Evolutionary conservation across 53 echinoderm and acorn worm species (phyloP).

Genomic region (Antedon mediterranea): DNA sequence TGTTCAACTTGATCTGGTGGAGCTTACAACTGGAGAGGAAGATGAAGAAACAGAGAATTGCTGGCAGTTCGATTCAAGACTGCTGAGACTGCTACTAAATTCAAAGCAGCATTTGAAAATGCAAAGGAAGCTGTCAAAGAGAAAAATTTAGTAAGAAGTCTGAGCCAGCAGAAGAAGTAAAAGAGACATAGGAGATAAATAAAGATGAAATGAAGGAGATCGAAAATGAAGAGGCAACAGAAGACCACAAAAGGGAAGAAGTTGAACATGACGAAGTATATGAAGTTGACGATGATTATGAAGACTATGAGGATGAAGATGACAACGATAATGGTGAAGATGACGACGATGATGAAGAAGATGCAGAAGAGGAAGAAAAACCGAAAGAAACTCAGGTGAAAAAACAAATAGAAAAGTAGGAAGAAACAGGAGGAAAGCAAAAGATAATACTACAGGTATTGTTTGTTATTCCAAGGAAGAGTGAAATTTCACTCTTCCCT

Average conservation of each 20-base stretch:
- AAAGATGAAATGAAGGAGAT: neutral
- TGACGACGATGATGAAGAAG: neutral
- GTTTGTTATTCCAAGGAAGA: too few relatives aligned
- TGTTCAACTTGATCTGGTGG: neutral
- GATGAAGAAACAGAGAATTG: constrained; percentile 36
- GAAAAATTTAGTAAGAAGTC: neutral
- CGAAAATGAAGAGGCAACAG: neutral
- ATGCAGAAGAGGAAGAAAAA: constrained; percentile 1
- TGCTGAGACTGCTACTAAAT: constrained; percentile 10
- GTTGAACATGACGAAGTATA: neutral
- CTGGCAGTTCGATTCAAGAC: constrained; percentile 44
- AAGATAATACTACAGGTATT: constrained; percentile 21
- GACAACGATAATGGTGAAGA: neutral
- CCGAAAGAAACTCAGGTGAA: neutral
- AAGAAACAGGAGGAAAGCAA: constrained; percentile 22
- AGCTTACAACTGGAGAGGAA: constrained; percentile 56
- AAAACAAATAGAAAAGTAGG: neutral
- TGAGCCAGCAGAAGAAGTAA: neutral
- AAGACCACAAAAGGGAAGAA: neutral
- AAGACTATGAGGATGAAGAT: neutral
- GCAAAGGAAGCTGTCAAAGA: neutral
- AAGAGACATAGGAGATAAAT: constrained; percentile 1
- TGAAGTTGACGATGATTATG: constrained; percentile 2
- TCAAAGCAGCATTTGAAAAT: constrained; percentile 32
- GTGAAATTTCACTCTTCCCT: too few relatives aligned